Percentiles rank a stretch among this genome's conserved stretches.
These are phyloP conservation scores for Squalus acanthias DNA, from an alignment of 2,797 vertebrate genomes.

Conservation along the genomic window DNA sequence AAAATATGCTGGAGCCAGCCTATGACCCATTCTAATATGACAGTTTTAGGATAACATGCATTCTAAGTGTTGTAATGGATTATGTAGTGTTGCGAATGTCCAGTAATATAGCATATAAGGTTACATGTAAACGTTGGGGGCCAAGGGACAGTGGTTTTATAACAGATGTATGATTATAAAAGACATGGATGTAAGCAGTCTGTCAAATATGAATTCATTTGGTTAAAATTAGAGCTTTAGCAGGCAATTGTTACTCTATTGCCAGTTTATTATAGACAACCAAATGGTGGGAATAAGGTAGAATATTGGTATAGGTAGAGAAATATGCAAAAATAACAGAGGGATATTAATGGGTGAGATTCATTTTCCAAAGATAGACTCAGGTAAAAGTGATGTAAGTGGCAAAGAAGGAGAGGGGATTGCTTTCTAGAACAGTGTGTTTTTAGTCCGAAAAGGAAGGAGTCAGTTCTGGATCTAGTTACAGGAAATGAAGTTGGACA, in stretches of 20 bases:
- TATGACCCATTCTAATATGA: neutral
- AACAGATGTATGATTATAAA: neutral
- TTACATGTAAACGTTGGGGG: neutral
- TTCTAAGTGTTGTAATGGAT: neutral
- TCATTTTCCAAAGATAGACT: neutral
- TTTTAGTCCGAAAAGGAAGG: neutral
- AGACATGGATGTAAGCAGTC: neutral
- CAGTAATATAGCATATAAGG: neutral
- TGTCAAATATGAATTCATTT: neutral
- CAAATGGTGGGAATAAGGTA: neutral
- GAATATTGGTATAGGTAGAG: neutral
- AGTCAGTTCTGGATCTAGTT: neutral
- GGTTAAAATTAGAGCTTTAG: neutral
- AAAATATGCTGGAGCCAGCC: neutral
- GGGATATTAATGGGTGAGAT: neutral
- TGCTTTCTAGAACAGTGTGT: neutral
- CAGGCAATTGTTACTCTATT: neutral
- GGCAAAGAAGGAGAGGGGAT: neutral
- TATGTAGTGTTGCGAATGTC: neutral
- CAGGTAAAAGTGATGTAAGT: neutral
- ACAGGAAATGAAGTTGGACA: neutral
- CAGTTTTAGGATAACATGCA: neutral
- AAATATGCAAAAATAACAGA: neutral
- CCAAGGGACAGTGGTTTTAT: neutral
- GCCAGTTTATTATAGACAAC: neutral